Evolutionary conservation across 1,140 invertebrate genomes (phyloP).

Genomic region (Luehdorfia chinensis): DNA sequence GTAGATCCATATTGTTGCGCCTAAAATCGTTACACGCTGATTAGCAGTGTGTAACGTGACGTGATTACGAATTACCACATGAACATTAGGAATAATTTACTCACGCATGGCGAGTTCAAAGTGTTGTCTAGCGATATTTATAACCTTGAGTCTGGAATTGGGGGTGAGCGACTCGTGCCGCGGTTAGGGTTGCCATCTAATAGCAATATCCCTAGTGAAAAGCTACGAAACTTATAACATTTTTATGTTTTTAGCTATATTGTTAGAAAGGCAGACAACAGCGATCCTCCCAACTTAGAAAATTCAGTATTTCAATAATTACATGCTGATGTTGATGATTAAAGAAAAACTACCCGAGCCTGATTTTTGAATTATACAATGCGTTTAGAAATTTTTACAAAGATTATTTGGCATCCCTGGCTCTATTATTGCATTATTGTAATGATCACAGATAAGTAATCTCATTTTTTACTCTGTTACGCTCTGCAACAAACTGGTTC

Average conservation of each 20-base stretch:
- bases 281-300: too few species aligned
- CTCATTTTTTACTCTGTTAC: conserved; percentile 3
- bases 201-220: neutral
- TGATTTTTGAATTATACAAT: too few species aligned
- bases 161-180: neutral
- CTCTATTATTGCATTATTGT: neutral
- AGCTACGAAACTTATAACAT: neutral
- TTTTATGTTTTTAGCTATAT: neutral
- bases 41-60: too few species aligned
- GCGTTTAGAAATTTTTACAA: too few species aligned
- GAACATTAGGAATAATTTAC: conserved; percentile 3
- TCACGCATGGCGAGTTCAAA: neutral
- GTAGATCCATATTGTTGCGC: neutral
- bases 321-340: too few species aligned
- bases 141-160: conserved; percentile 4
- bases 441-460: conserved; percentile 4
- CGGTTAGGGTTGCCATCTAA: conserved; percentile 1
- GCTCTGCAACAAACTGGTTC: conserved; percentile 6
- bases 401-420: neutral
- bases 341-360: too few species aligned
- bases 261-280: neutral
- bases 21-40: too few species aligned
- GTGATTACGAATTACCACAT: conserved; percentile 1
- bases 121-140: conserved; percentile 3
- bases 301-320: too few species aligned